Percentiles rank a stretch among this genome's conserved stretches.
Conservation (phyloP, 2,888 invertebrate genomes). For the Drosophila yooni region DNA sequence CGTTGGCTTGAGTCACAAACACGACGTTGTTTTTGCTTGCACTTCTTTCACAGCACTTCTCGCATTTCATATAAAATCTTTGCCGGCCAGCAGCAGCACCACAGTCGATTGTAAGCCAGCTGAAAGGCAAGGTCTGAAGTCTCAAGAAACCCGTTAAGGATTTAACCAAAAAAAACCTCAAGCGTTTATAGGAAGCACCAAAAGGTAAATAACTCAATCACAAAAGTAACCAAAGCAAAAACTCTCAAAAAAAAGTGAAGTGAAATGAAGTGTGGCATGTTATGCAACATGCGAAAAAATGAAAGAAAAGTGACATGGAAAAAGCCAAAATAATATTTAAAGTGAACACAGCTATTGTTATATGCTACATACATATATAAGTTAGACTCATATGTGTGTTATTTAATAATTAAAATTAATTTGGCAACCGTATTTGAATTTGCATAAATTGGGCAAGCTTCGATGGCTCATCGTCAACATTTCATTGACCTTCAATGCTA, state of each 20-base stretch:
- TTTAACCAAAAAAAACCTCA: conserved; percentile 51
- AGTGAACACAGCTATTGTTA: conserved; percentile 22
- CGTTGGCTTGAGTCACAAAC: conserved; percentile 48
- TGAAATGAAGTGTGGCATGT: conserved; percentile 69
- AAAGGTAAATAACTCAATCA: conserved; percentile 69
- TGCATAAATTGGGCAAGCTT: conserved; percentile 61
- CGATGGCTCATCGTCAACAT: conserved; percentile 46
- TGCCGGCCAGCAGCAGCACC: conserved; percentile 63
- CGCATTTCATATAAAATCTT: conserved; percentile 82
- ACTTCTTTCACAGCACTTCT: conserved; percentile 66
- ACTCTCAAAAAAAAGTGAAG: conserved; percentile 47
- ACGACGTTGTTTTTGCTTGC: conserved; percentile 45
- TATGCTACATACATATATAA: conserved; percentile 2
- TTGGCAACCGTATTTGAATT: conserved; percentile 38
- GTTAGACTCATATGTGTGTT: background rate
- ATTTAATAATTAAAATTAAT: conserved; percentile 35
- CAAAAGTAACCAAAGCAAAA: conserved; percentile 9
- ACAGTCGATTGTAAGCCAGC: conserved; percentile 77
- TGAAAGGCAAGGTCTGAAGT: conserved; percentile 56
- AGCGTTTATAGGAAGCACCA: conserved; percentile 72
- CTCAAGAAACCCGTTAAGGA: conserved; percentile 59
- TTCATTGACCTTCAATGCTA: conserved; percentile 77
- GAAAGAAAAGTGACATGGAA: conserved; percentile 40
- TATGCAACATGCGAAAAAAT: conserved; percentile 63
- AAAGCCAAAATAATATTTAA: conserved; percentile 20